Percentiles rank a stretch among this genome's conserved stretches.
phyloP scores from a whole-genome alignment of 2,113 vertebrate genomes.

The Dermatemys mawii region DNA sequence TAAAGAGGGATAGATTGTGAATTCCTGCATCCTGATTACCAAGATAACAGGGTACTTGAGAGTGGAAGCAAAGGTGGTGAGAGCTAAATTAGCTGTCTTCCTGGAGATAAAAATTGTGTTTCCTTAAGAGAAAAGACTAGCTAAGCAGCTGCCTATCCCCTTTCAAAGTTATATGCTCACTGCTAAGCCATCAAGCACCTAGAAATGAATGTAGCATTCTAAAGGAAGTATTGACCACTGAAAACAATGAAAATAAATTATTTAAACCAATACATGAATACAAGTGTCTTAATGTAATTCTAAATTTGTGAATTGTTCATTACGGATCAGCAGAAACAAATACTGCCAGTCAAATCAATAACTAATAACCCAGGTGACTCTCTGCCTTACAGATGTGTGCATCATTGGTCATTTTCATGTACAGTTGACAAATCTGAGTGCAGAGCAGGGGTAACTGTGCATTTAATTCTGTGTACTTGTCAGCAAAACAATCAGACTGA shows the following conservation, averaged over 20 bases:
- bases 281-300: neutral
- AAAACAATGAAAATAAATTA: neutral
- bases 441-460: neutral
- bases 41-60: constrained; percentile 70
- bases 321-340: constrained; percentile 8
- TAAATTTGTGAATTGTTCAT: constrained; percentile 42
- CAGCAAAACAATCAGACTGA: constrained; percentile 45
- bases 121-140: constrained; percentile 13
- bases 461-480: constrained; percentile 13
- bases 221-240: neutral
- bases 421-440: constrained; percentile 22
- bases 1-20: constrained; percentile 52
- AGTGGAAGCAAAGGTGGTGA: constrained; percentile 56
- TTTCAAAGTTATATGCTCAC: constrained; percentile 9
- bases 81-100: constrained; percentile 57
- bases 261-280: neutral
- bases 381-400: constrained; percentile 32
- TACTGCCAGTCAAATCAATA: constrained; percentile 15
- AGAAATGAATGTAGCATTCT: neutral
- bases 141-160: neutral
- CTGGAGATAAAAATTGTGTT: constrained; percentile 57
- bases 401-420: constrained; percentile 21
- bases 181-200: constrained; percentile 28
- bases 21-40: constrained; percentile 72
- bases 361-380: constrained; percentile 45